phyloP scores from a whole-genome alignment of 2,888 invertebrate species.

The Icerya purchasi region DNA sequence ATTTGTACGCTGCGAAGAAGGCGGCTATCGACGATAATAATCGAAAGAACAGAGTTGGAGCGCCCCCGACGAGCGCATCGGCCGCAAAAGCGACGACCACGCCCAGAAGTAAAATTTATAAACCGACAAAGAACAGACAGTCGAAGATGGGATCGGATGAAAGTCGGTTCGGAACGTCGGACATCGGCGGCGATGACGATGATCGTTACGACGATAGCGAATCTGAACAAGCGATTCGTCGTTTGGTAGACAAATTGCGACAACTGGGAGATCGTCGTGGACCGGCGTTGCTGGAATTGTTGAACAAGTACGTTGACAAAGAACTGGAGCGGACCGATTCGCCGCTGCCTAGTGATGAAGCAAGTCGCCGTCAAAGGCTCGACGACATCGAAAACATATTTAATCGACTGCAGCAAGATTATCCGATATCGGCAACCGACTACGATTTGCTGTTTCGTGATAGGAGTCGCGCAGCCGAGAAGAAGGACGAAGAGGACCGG shows the following conservation, averaged over 20 bases:
- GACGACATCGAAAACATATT: too few species aligned
- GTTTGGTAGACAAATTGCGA: not conserved
- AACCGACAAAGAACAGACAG: too few species aligned
- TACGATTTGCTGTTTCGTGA: too few species aligned
- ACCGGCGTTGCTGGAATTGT: not conserved
- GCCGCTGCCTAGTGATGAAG: too few species aligned
- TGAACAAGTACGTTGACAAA: not conserved
- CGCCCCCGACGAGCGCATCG: not conserved
- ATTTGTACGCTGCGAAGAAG: slow-evolving; percentile 14
- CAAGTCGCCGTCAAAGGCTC: too few species aligned
- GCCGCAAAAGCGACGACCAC: not conserved
- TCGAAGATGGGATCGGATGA: not conserved
- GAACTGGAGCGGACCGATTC: not conserved
- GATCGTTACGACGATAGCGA: not conserved
- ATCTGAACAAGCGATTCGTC: not conserved
- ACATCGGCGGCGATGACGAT: not conserved
- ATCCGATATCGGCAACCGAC: too few species aligned
- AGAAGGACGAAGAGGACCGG: not conserved
- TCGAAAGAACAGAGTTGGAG: not conserved
- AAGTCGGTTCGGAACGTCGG: not conserved
- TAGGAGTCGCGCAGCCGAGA: not conserved
- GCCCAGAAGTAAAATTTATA: too few species aligned
- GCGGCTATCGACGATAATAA: slow-evolving; percentile 12
- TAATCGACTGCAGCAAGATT: too few species aligned
- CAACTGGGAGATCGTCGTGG: not conserved